Evolutionary conservation across 2,888 invertebrate species (phyloP), one percentile per base, ranked within the genome.

Genomic region (Aromia moschata): DNA sequence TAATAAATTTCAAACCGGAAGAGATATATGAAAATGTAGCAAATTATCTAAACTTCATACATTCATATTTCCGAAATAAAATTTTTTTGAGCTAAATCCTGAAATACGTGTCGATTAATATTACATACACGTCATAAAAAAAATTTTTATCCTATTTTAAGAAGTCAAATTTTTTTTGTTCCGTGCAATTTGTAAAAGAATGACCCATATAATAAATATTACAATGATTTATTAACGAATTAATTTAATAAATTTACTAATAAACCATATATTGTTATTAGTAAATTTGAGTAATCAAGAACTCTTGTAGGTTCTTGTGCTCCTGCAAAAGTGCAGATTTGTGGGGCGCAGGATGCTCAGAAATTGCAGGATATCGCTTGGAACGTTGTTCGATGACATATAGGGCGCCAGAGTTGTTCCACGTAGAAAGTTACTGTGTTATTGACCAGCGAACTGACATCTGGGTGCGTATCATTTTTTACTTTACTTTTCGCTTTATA

Each of bases 371-470:
- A 95, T 75, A 80, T 87, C 47, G 94, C 94, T 1, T 91, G 45
- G 93, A 94, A 80, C 84, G 90, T 60, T 93, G 92, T 78, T 92
- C 93, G 16, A 94, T 95, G 89, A 89, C 93, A 1, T 96, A 93
- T 75, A 82, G 93, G 69, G 92, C 94, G 0, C 95, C 95, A 0
- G 95, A 95, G 79, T 81, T 96, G 46, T 96, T 95, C 75, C 89
- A 89, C 69, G 92, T 94, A 7, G 91, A 93, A 79, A 88, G 89
- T 58, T 89, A 91, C 72, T 87, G 90, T 71, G 87, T 88, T 70
- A 86, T 95, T 54, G 93, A 93, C 77, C 92, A 94, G 79, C 82
- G 92, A 65, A 91, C 92, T 30, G 94, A 95, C 80, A 89, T 94
- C 74, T 95, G 94, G 94, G 91, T 91, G 81, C 75, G 76, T 33